Evolutionary conservation across 2,888 invertebrate species (phyloP), one percentile per base, ranked within the genome.

Genomic region (Gasteruption jaculator): DNA sequence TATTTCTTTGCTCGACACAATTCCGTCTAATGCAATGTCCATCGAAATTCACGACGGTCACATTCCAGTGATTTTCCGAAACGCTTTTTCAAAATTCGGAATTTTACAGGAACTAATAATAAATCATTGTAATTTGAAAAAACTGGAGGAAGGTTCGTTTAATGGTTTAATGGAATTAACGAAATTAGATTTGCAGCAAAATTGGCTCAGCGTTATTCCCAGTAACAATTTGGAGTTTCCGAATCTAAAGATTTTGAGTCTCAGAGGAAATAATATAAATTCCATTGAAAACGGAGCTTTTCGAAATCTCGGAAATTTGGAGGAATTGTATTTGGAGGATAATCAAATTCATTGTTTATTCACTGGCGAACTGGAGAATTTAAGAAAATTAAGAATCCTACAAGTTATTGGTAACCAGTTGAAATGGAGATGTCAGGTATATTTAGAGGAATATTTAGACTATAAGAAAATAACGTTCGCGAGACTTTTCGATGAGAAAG

Each of bases 391-490:
- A 2, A 43, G 52, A 3, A 43, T 52, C 1, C 36, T 64, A 3
- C 58, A 61, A 21, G 63, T 61, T 12, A 49, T 56, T 1, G 54
- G 55, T 1, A 63, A 63, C 37, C 61, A 57, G 2, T 31, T 63
- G 10, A 61, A 63, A 30, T 63, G 63, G 63, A 46, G 61, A 30
- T 63, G 63, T 26, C 50, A 58, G 37, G 49, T 56, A 18, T 61
- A 61, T 15, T 40, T 63, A 27, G 54, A 52, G 11, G 57, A 64
- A 20, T 63, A 58, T 39, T 43, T 63, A 3, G 53, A 61, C 19
- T 47, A 50, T 21, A 43, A 53, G 2, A 49, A 52, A 7, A 57
- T 55, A 2, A 40, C 40, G 2, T 55, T 50, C 11, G 19, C 54
- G 1, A 46, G 35, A 11, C 42, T 54, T n/a, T 54, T 56, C 12